Conservation (phyloP, 2,113 vertebrate genomes). For the Neogobius melanostomus region DNA sequence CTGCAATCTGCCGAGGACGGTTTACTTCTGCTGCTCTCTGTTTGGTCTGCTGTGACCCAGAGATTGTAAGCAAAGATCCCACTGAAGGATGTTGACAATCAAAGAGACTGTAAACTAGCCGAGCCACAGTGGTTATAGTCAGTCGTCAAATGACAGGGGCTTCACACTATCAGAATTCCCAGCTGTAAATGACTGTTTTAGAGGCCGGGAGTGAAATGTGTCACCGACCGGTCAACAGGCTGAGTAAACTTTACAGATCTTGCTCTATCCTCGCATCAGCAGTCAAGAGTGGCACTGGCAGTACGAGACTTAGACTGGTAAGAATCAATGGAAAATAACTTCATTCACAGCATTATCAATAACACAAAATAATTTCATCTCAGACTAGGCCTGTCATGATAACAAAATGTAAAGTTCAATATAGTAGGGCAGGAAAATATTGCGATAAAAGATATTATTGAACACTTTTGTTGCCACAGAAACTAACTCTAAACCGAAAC, state of each 20-base stretch:
- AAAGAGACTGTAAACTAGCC: slow-evolving; percentile 9
- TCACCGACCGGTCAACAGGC: slow-evolving; percentile 65
- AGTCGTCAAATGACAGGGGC: slow-evolving; percentile 14
- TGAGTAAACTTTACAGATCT: slow-evolving; percentile 69
- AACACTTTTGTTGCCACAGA: too few relatives aligned
- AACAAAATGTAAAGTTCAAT: too few relatives aligned
- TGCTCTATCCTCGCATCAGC: slow-evolving; percentile 54
- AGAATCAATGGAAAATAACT: too few relatives aligned
- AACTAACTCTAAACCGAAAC: too few relatives aligned
- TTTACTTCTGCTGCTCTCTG: slow-evolving; percentile 59
- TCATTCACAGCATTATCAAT: too few relatives aligned
- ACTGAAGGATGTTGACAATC: slow-evolving; percentile 24
- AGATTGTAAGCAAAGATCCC: slow-evolving; percentile 43
- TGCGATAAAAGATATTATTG: too few relatives aligned
- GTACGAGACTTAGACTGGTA: too few relatives aligned
- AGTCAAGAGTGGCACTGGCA: background rate
- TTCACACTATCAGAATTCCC: slow-evolving; percentile 51
- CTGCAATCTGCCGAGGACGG: slow-evolving; percentile 71
- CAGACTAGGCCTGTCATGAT: too few relatives aligned
- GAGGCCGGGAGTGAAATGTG: slow-evolving; percentile 72
- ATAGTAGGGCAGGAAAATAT: too few relatives aligned
- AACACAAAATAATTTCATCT: too few relatives aligned
- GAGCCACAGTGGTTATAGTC: slow-evolving; percentile 3
- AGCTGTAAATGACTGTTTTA: slow-evolving; percentile 68
- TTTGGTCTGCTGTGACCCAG: slow-evolving; percentile 57